Percentiles rank a stretch among this genome's conserved stretches.
Conservation (phyloP, 2,797 vertebrate species). For the Pipistrellus nathusii region DNA sequence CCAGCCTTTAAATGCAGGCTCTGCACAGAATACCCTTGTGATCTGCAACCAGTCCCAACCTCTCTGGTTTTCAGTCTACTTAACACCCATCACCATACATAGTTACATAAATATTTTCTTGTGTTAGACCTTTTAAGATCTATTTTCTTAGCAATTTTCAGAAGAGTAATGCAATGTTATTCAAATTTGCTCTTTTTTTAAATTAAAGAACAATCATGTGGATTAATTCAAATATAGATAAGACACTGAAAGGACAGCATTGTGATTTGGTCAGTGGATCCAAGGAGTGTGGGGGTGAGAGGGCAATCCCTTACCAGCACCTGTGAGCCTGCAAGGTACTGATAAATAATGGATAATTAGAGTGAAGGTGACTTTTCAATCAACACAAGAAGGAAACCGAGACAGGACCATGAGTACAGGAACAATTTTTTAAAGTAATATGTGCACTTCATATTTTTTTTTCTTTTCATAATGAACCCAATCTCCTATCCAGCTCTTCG, state of each 20-base stretch:
- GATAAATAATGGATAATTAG: neutral
- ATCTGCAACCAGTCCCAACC: neutral
- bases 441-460: neutral
- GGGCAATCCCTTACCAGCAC: neutral
- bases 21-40: neutral
- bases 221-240: neutral
- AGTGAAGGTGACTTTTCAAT: neutral
- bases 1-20: neutral
- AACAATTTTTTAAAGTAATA: neutral
- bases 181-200: neutral
- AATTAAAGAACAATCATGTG: neutral
- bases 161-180: neutral
- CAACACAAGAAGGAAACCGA: neutral
- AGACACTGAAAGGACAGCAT: neutral
- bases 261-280: neutral
- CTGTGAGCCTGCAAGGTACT: rapidly evolving
- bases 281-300: neutral
- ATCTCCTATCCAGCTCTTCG: neutral
- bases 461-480: neutral
- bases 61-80: neutral
- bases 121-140: neutral
- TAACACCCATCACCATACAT: neutral
- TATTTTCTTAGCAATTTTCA: neutral
- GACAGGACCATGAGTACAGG: neutral
- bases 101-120: neutral